Conservation (phyloP, 2,888 invertebrate species). For the Ochropacha duplaris region DNA sequence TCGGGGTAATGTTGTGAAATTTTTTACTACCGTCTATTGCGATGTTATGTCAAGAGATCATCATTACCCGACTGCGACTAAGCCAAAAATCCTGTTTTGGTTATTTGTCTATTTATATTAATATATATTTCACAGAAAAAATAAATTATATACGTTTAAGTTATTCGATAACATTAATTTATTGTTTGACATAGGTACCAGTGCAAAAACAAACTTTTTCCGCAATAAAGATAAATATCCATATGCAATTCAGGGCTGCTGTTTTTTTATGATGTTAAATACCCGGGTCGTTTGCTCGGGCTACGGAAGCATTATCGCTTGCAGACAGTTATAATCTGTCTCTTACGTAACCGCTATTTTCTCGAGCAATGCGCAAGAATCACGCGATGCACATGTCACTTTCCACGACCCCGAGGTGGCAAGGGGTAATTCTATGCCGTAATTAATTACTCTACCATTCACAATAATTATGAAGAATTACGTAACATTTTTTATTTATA, state of each 20-base stretch:
- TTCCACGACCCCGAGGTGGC: slow-evolving; percentile 54
- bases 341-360: slow-evolving; percentile 43
- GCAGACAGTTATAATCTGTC: slow-evolving; percentile 14
- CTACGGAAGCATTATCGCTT: slow-evolving; percentile 12
- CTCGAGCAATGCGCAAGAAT: slow-evolving; percentile 28
- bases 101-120: too few species aligned
- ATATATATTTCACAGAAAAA: too few species aligned
- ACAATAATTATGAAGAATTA: neutral
- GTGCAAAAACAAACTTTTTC: neutral
- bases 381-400: slow-evolving; percentile 37
- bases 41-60: slow-evolving; percentile 19
- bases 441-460: neutral
- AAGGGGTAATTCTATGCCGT: slow-evolving; percentile 7
- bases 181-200: slow-evolving; percentile 6
- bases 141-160: too few species aligned
- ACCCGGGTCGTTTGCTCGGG: neutral
- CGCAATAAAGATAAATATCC: neutral
- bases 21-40: slow-evolving; percentile 30
- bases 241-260: neutral
- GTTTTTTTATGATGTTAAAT: neutral
- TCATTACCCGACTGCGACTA: slow-evolving; percentile 10
- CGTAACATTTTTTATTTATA: neutral
- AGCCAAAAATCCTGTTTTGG: too few species aligned
- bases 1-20: slow-evolving; percentile 48
- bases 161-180: neutral